These are phyloP conservation scores for Chelon auratus DNA, from an alignment of 2,797 vertebrate genomes.

Conservation along the genomic window DNA sequence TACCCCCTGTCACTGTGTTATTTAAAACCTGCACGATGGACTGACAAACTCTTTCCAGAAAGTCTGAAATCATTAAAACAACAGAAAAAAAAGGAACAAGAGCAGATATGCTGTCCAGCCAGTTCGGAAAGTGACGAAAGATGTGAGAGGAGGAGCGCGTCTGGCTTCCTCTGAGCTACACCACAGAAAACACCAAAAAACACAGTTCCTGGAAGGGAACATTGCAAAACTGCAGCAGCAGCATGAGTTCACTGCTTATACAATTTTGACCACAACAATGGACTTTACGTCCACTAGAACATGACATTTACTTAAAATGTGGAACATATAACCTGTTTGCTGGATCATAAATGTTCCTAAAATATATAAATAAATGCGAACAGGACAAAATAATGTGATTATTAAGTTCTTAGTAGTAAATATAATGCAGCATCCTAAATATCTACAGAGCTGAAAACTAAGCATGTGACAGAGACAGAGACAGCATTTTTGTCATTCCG, in stretches of 20 bases:
- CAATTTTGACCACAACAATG: not conserved
- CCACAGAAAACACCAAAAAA: not conserved
- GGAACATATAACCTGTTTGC: too few relatives aligned
- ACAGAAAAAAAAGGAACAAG: not conserved
- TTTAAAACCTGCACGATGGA: not conserved
- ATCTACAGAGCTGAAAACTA: too few relatives aligned
- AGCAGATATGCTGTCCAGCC: conserved; percentile 4
- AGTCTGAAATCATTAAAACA: not conserved
- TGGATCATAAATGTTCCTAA: too few relatives aligned
- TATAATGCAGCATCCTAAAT: too few relatives aligned
- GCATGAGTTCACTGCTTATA: not conserved
- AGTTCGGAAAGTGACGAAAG: conserved; percentile 10
- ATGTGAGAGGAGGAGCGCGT: not conserved
- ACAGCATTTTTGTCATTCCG: conserved; percentile 7
- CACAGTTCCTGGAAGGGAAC: not conserved
- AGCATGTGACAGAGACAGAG: not conserved
- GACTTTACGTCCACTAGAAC: not conserved
- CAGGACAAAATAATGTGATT: too few relatives aligned
- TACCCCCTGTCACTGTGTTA: not conserved
- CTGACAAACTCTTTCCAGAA: not conserved
- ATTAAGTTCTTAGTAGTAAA: too few relatives aligned
- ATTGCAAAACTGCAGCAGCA: not conserved
- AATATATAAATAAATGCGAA: too few relatives aligned
- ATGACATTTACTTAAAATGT: too few relatives aligned
- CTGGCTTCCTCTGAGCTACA: not conserved